A percentile compares a stretch with the other conserved stretches of the same genome.
These are phyloP conservation scores for Denticeps clupeoides DNA, from an alignment of 2,797 vertebrate genomes.

Conservation along the genomic window DNA sequence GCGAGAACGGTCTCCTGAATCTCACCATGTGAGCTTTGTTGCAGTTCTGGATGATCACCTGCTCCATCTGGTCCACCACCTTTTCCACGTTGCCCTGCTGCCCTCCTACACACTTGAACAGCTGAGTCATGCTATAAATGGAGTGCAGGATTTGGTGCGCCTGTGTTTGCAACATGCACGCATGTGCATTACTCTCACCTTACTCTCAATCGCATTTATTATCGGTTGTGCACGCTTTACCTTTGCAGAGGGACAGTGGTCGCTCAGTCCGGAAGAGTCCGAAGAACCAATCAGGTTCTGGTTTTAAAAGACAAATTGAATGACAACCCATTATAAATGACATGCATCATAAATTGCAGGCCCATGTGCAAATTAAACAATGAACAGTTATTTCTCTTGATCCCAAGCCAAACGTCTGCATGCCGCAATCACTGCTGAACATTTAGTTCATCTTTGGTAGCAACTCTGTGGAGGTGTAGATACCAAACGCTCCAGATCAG, in stretches of 20 bases:
- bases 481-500: conserved; percentile 58
- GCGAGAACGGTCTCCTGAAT: background rate
- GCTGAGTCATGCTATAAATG: conserved; percentile 49
- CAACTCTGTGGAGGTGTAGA: background rate
- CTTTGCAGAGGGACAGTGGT: conserved; percentile 54
- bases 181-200: too few species aligned
- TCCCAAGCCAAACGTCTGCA: too few species aligned
- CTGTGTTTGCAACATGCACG: conserved; percentile 28
- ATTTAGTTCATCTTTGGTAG: background rate
- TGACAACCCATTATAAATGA: background rate
- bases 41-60: conserved; percentile 51
- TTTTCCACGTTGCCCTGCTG: conserved; percentile 26
- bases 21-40: conserved; percentile 40
- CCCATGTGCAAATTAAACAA: background rate
- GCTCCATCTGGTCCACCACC: conserved; percentile 48
- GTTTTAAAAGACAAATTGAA: conserved; percentile 11
- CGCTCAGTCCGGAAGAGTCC: conserved; percentile 35
- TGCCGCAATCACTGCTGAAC: background rate
- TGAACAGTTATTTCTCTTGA: too few species aligned
- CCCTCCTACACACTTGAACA: conserved; percentile 34
- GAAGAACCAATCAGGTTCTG: conserved; percentile 51
- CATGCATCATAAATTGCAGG: background rate
- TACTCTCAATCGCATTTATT: too few species aligned
- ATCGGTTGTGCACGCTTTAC: too few species aligned
- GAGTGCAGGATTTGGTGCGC: conserved; percentile 44